Evolutionary conservation across 2,113 vertebrate species (phyloP).

Genomic region (Mesocricetus auratus): DNA sequence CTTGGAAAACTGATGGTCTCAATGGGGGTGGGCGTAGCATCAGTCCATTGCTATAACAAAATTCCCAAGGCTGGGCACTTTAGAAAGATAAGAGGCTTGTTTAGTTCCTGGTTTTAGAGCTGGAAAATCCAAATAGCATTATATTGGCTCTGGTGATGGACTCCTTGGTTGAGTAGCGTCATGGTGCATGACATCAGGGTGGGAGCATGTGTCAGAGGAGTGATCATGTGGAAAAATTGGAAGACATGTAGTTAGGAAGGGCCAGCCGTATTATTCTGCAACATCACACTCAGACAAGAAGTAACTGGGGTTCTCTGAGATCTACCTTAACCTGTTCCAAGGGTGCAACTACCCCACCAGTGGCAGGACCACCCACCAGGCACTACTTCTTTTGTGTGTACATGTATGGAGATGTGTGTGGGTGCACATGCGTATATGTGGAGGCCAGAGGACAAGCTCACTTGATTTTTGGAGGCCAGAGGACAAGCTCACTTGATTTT

Average conservation of each 20-base stretch:
- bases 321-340: background rate
- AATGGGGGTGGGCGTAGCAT: background rate
- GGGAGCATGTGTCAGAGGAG: background rate
- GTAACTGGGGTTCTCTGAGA: background rate
- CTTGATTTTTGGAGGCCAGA: background rate
- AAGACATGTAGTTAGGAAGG: background rate
- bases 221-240: background rate
- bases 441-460: background rate
- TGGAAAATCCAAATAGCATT: background rate
- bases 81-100: background rate
- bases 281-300: background rate
- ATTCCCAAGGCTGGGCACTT: background rate
- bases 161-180: background rate
- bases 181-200: no score
- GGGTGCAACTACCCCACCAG: accelerated
- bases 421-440: no score
- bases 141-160: background rate
- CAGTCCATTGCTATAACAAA: background rate
- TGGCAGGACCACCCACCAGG: background rate
- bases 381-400: background rate
- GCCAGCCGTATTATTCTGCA: background rate
- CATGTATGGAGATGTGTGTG: background rate
- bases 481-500: no score
- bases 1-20: background rate
- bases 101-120: background rate